Evolutionary conservation across 92 coral and sea anemone species (phyloP), one percentile per base, ranked within the genome.

Genomic region (Paramuricea clavata): DNA sequence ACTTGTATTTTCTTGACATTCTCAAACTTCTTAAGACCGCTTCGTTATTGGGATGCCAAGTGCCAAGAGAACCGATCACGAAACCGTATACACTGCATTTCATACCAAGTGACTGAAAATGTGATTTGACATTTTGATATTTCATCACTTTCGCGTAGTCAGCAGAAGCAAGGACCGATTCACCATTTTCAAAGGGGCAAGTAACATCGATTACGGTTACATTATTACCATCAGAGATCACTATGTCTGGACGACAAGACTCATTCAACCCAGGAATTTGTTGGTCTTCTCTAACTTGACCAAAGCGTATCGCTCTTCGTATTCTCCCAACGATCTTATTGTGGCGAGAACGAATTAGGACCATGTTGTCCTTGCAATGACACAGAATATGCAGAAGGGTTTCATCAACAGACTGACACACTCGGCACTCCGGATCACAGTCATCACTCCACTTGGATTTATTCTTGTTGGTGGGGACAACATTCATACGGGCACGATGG

Each of bases 341-440:
- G 25, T 72, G 78, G 5, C 78, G 54, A 3, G 6, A 3, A 6
- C 3, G 1, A 12, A 72, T 72, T 10, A 54, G 2, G 3, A 23
- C 11, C 78, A 72, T 72, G 57, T 72, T 72, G 30, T 54, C 54
- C 2, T 5, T 54, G 21, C 78, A 72, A 19, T 72, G 76, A 28
- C 76, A 69, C 2, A 69, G 2, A 3, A 69, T 28, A 33, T 69
- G 76, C 22, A 43, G 42, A 6, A 72, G 78, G 26, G 78, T 72
- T 72, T 72, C 78, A 16, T 39, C 10, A 15, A 1, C 26, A n/a
- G n/a, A n/a, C n/a, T n/a, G n/a, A n/a, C n/a, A n/a, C n/a, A n/a
- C n/a, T n/a, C n/a, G n/a, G n/a, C n/a, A n/a, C n/a, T n/a, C n/a
- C n/a, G n/a, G n/a, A 41, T 0, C 15, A 0, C 6, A 22, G 56